phyloP scores from a whole-genome alignment of 2,113 vertebrate species.

The Corythoichthys haematopterus region DNA sequence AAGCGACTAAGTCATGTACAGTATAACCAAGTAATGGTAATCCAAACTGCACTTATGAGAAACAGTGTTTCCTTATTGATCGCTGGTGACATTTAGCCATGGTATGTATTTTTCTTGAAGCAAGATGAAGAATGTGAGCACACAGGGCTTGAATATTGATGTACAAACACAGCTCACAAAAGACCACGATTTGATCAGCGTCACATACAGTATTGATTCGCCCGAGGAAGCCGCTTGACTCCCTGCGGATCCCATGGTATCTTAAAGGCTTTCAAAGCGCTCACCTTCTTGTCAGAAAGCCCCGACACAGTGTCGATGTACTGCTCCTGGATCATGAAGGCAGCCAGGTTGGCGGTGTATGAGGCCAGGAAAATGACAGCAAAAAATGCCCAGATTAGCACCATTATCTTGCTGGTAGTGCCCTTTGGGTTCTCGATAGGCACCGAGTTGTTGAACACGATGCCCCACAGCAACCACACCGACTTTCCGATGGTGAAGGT shows the following conservation, averaged over 20 bases:
- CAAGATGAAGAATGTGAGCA: constrained; percentile 18
- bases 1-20: neutral
- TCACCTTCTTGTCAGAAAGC: constrained; percentile 96
- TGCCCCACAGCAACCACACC: constrained; percentile 94
- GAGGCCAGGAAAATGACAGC: constrained; percentile 97
- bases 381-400: constrained; percentile 97
- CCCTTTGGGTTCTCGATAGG: constrained; percentile 97
- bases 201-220: constrained; percentile 48
- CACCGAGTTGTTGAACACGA: constrained; percentile 98
- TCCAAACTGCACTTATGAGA: neutral
- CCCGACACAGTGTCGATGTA: constrained; percentile 97
- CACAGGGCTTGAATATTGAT: constrained; percentile 49
- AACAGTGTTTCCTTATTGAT: neutral
- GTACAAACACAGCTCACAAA: constrained; percentile 46
- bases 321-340: constrained; percentile 99
- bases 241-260: constrained; percentile 27
- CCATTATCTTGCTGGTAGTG: constrained; percentile 99
- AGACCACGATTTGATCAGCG: constrained; percentile 47
- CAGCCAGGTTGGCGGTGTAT: constrained; percentile 95
- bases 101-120: constrained; percentile 19
- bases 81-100: constrained; percentile 50
- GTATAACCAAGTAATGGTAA: neutral
- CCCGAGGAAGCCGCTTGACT: constrained; percentile 38
- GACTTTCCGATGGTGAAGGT: constrained; percentile 98
- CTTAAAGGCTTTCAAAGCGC: constrained; percentile 14